A percentile compares a stretch with the other conserved stretches of the same genome.
Conservation (phyloP, 2,888 invertebrate species). For the Euclidia mi region DNA sequence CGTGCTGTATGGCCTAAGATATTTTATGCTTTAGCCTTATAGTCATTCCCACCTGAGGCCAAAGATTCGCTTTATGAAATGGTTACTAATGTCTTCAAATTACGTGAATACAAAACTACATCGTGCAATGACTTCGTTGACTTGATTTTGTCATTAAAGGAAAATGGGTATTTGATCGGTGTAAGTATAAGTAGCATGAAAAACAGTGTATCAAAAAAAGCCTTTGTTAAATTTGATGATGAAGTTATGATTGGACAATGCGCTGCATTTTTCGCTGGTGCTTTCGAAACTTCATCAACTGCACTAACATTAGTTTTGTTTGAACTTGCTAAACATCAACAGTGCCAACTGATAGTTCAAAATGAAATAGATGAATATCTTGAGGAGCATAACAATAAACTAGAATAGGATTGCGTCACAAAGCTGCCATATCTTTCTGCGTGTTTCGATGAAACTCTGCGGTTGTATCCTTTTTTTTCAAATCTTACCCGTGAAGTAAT, state of each 20-base stretch:
- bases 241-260: neutral
- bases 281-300: constrained; percentile 6
- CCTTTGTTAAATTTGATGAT: constrained; percentile 4
- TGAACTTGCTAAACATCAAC: constrained; percentile 8
- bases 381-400: neutral
- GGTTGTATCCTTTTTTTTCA: too few relatives aligned
- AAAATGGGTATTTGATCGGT: neutral
- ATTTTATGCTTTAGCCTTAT: too few relatives aligned
- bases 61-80: too few relatives aligned
- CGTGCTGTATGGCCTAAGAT: too few relatives aligned
- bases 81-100: neutral
- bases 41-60: too few relatives aligned
- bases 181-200: constrained; percentile 4
- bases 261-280: constrained; percentile 2
- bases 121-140: constrained; percentile 11
- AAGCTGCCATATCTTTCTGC: constrained; percentile 7
- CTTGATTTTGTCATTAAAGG: constrained; percentile 1
- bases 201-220: neutral
- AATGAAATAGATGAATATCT: constrained; percentile 1
- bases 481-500: too few relatives aligned
- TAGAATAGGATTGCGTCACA: neutral
- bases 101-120: constrained; percentile 1
- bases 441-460: neutral
- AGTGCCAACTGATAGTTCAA: constrained; percentile 1
- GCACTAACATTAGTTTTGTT: constrained; percentile 5